Base-by-base conservation (phyloP, 1,140 invertebrate genomes). In the Pseudomyrmex dendroicus region DNA sequence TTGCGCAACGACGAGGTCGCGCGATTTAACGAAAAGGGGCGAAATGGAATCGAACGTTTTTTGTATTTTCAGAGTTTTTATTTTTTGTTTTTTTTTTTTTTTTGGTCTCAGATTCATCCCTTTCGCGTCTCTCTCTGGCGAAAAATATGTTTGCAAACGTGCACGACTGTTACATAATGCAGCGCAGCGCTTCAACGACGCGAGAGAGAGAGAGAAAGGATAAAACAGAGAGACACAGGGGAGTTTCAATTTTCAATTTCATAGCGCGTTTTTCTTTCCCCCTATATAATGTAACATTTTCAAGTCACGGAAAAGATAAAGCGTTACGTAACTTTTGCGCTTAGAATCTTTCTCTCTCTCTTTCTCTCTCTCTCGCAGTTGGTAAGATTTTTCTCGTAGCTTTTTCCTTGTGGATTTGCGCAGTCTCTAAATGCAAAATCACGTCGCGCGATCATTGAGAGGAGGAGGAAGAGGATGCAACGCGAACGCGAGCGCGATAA, bases 151-250 rank as follows among this genome's bases (percentile, higher is more conserved):
- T 70, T 44, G 20, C 10, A 57, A 50, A 78, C 59, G 35, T 78
- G 7, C 46, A 67, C 64, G 52, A 46, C 66, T 80, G 35, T 50
- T 80, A 72, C 20, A 80, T 80, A 72, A 80, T 80, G 76, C 66
- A 80, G 70, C 64, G 76, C 25, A 50, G 54, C 5, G 35, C 52
- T 80, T 72, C 76, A 70, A 35, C 59, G 76, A 80, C 20, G 54
- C 44, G 44, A 35, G 66, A 35, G 7, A 35, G 35, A 35, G 5
- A 5, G 5, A 35, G 0, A 35, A 35, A 35, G 0, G 25, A 70
- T n/a, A 25, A 72, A 59, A 59, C 54, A 59, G 54, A 59, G 54
- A 15, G 35, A 64, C 25, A 59, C 35, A 20, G 48, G 5, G 5
- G 35, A 80, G 54, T 61, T 80, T 70, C 66, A 70, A 70, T 80